phyloP scores from a whole-genome alignment of 1,140 invertebrate species.

The Drosophila aff. region DNA sequence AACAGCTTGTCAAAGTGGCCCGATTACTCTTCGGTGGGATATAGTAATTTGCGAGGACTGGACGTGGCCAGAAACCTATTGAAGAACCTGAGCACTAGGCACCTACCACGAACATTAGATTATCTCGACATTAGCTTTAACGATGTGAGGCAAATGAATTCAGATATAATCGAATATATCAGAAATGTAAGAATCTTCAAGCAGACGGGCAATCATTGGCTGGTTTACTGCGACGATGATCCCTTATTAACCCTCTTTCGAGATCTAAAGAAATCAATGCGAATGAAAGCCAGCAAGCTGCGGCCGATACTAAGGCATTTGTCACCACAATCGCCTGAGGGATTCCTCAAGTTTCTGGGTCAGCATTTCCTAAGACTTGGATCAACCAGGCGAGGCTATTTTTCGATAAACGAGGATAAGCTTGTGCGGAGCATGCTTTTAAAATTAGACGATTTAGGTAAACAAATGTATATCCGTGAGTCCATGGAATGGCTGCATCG shows the following conservation, averaged over 20 bases:
- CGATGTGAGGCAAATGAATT: not conserved
- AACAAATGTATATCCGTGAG: conserved; percentile 13
- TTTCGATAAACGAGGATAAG: conserved; percentile 4
- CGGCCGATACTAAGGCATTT: conserved; percentile 1
- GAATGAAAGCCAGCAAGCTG: not conserved
- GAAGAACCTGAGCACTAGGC: not conserved
- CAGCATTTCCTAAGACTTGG: conserved; percentile 14
- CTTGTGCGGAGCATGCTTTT: not conserved
- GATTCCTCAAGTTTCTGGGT: conserved; percentile 13
- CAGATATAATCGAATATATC: not conserved
- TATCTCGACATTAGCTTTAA: conserved; percentile 20
- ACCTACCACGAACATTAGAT: conserved; percentile 4
- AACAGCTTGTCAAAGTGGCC: conserved; percentile 1
- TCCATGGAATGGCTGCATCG: conserved; percentile 18
- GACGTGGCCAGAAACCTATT: conserved; percentile 11
- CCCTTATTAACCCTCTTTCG: not conserved
- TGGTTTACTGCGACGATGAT: conserved; percentile 10
- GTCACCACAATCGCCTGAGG: not conserved
- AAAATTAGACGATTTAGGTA: not conserved
- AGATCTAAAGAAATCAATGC: not conserved
- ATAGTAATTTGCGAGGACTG: conserved; percentile 4
- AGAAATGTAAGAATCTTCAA: not conserved
- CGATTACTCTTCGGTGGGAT: not conserved
- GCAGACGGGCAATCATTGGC: conserved; percentile 23
- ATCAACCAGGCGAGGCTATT: not conserved